Conservation (phyloP, 2,888 invertebrate species). For the Cryptocheilus praepositus region DNA sequence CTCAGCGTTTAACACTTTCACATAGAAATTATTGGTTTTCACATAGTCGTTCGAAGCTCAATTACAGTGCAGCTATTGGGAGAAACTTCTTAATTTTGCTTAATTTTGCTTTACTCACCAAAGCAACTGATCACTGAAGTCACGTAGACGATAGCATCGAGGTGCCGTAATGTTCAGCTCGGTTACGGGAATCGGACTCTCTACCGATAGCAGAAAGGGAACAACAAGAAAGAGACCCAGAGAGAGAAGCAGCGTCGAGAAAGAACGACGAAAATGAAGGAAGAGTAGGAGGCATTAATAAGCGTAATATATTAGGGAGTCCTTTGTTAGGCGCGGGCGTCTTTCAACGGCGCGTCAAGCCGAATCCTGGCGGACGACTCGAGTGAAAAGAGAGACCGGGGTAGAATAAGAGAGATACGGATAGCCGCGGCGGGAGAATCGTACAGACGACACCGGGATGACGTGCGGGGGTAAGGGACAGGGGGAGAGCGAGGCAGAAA, state of each 20-base stretch:
- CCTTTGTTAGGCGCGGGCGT: slow-evolving; percentile 65
- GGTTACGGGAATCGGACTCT: neutral
- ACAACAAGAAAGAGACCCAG: neutral
- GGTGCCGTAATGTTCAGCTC: too few species aligned
- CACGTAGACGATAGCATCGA: too few species aligned
- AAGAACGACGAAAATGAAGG: slow-evolving; percentile 18
- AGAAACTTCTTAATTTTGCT: too few species aligned
- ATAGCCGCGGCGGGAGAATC: slow-evolving; percentile 14
- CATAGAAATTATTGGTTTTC: too few species aligned
- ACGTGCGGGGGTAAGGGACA: neutral
- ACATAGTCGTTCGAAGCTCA: too few species aligned
- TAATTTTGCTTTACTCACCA: too few species aligned
- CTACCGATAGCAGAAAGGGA: neutral
- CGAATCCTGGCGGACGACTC: slow-evolving; percentile 52
- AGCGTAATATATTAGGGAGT: slow-evolving; percentile 72
- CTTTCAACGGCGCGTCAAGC: slow-evolving; percentile 63
- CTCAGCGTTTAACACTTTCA: too few species aligned
- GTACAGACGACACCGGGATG: neutral
- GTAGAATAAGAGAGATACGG: slow-evolving; percentile 11
- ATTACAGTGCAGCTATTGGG: too few species aligned
- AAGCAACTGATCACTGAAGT: too few species aligned
- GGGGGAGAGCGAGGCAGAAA: slow-evolving; percentile 19
- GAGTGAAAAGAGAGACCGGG: slow-evolving; percentile 41
- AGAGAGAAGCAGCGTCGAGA: neutral
- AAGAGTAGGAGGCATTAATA: slow-evolving; percentile 64